Base-by-base conservation (phyloP, 1,140 invertebrate species). In the Pachypeltis micranthus region DNA sequence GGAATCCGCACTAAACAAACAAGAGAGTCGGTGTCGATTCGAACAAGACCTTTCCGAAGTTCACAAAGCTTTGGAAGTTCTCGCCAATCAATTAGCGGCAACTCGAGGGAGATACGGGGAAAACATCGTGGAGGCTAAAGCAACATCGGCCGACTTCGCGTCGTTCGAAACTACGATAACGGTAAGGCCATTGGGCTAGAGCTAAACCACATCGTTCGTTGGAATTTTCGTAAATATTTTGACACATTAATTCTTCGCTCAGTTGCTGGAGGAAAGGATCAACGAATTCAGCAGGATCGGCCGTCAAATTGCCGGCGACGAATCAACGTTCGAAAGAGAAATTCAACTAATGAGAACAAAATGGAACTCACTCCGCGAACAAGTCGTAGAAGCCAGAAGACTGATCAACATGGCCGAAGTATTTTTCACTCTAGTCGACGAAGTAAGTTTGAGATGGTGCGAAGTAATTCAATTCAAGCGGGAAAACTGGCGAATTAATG, bases 131-230 rank as follows among this genome's bases (percentile, higher is more conserved):
- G 78, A 83, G 31, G 85, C 86, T 1, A 83, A 81, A 72, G 80
- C 83, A 51, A 85, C 84, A 59, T 84, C 85, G 10, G 75, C 81
- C 59, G 83, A 85, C 44, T 91, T 90, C 72, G 77, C 78, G 55
- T 83, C 88, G 66, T 91, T 91, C 72, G 86, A 91, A 75, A 83
- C 83, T 74, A 90, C 87, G 55, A 83, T 91, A 67, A 77, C 84
- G 77, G 87, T 90, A 77, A 78, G 23, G 12, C 10, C 34, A 39
- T 39, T 39, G 10, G 10, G 10, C n/a, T 10, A 39, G 10, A 10
- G n/a, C 10, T 39, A 10, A 39, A 39, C n/a, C 10, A 39, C 7
- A 55, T 58, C 24, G 47, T 54, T 59, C 19, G 27, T 44, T 63
- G 7, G 62, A 65, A 51, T 69, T 68, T 69, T 65, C 61, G 72